Evolutionary conservation across 2,797 vertebrate genomes (phyloP), one percentile per base, ranked within the genome.

Genomic region (Cygnus olor): DNA sequence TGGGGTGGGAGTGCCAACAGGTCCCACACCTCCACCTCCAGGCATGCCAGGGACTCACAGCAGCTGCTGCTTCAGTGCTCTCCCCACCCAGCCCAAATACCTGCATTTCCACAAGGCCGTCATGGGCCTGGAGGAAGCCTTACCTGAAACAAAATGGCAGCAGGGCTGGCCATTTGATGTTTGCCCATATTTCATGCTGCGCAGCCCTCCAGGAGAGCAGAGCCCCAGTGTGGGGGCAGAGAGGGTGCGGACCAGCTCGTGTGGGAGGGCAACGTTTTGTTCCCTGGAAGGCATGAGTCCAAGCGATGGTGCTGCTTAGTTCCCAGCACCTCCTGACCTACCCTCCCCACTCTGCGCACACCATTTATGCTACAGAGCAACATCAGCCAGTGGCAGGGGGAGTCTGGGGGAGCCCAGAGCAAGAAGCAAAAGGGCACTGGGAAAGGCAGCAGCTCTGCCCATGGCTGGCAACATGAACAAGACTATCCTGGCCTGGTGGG

Each of bases 51-150:
- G 40, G 60, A 51, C 85, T 71, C 27, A 4, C 27, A 28, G 66
- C 89, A 65, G 73, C 86, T 27, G 61, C 63, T 34, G 63, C 79
- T 53, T 38, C 70, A 38, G 28, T 22, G 19, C 42, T 3, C 84
- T 88, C 70, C 83, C 76, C 80, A 68, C 80, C 87, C 83, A 70
- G 81, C 82, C 89, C 73, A 38, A 42, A 83, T 85, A 66, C 83
- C 87, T 77, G 58, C 6, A 0, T 10, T 53, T 47, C 69, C 93
- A 63, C 76, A 30, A 25, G 56, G 79, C 63, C 1, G 0, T n/a
- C 73, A 10, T 14, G 21, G 78, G 86, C 82, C 73, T 11, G 34
- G 32, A 73, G 32, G 58, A 66, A 90, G 64, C 64, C 64, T 58
- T 51, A 53, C 22, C 79, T 49, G 27, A 56, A 79, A 38, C 24